These are phyloP conservation scores for Conus canariensis DNA, from an alignment of 2,888 invertebrate genomes.

Conservation along the genomic window DNA sequence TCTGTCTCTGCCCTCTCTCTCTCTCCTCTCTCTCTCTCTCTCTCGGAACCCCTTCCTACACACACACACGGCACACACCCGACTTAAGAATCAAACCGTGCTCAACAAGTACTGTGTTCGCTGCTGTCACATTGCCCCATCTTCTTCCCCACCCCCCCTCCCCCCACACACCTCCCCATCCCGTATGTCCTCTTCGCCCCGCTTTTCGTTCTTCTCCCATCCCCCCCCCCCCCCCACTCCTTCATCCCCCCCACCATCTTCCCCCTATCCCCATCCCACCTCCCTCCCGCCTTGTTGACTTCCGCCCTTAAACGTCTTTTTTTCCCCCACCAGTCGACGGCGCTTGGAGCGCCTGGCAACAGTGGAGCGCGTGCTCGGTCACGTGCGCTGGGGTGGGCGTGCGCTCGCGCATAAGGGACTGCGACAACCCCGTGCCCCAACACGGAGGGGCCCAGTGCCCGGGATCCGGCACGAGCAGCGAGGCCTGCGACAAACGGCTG, in stretches of 20 bases:
- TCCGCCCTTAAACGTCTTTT: background rate
- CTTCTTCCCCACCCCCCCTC: no score
- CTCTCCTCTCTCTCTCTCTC: no score
- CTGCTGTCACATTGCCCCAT: no score
- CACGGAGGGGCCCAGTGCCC: constrained; percentile 14
- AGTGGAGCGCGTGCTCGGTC: constrained; percentile 24
- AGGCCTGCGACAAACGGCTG: background rate
- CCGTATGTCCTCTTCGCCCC: no score
- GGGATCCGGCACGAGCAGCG: background rate
- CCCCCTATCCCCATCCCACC: background rate
- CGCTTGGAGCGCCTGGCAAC: background rate
- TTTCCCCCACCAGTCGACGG: background rate
- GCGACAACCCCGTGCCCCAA: constrained; percentile 17
- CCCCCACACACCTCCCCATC: no score
- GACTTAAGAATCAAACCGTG: no score
- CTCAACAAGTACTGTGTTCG: no score
- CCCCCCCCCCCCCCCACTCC: background rate
- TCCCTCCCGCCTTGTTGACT: background rate
- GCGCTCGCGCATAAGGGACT: background rate
- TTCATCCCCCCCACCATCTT: background rate
- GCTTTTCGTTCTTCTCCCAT: background rate
- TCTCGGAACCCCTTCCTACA: no score
- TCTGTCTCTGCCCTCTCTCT: no score
- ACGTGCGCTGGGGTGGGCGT: constrained; percentile 17
- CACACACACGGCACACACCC: no score